Percentiles rank a stretch among this genome's conserved stretches.
Evolutionary conservation across 2,113 vertebrate species (phyloP).

Genomic region (Bungarus multicinctus): DNA sequence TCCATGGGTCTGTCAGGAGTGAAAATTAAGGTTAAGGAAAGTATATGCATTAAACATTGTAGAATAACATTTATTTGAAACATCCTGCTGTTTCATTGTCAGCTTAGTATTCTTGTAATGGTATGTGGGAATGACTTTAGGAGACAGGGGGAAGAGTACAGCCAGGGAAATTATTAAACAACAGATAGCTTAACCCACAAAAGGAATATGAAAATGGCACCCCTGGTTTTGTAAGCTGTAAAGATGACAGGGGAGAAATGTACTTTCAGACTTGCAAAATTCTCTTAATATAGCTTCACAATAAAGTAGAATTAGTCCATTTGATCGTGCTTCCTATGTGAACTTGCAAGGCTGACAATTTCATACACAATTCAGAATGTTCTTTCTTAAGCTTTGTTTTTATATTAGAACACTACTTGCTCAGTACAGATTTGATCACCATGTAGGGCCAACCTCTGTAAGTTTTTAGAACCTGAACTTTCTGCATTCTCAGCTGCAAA

Average conservation of each 20-base stretch:
- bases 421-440: background rate
- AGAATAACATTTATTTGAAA: background rate
- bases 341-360: too few species aligned
- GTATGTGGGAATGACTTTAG: background rate
- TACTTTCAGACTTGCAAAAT: background rate
- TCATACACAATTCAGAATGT: background rate
- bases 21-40: background rate
- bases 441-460: background rate
- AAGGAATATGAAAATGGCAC: background rate
- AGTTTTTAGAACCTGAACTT: background rate
- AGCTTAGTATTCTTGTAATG: background rate
- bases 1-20: background rate
- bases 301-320: background rate
- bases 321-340: background rate
- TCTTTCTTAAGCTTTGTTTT: background rate
- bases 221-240: background rate
- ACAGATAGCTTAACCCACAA: background rate
- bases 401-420: background rate
- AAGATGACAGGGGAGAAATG: background rate
- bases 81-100: background rate
- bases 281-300: background rate
- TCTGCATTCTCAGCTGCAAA: background rate
- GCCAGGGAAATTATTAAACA: background rate
- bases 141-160: background rate
- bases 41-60: background rate